Evolutionary conservation across 35 echinoderm and acorn worm species (phyloP), one percentile per base, ranked within the genome.

Genomic region (Nesometra sesokonis): DNA sequence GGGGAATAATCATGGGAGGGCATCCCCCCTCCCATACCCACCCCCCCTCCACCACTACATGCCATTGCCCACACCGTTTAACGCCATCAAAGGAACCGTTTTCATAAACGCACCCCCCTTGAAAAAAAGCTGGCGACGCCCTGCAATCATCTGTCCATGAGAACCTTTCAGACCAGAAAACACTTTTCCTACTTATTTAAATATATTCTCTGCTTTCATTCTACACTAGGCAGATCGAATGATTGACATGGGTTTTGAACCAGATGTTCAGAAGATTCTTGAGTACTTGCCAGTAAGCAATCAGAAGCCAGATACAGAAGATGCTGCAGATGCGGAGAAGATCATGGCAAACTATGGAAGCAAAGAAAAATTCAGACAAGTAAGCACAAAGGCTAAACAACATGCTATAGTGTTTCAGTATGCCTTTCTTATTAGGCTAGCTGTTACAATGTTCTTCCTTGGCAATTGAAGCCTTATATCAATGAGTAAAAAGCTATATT

Each of bases 181-280:
- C n/a, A n/a, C n/a, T n/a, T n/a, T n/a, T n/a, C n/a, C n/a, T n/a
- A n/a, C n/a, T n/a, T n/a, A n/a, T n/a, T n/a, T n/a, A n/a, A n/a
- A n/a, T n/a, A n/a, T n/a, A n/a, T n/a, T 86, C 52, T 33, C 17
- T 36, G 36, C n/a, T 76, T 7, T 29, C 37, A 0, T 17, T 40
- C 32, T 57, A 37, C 29, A 13, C 13, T 43, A 99, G 96, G 96
- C 96, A 40, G 96, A 99, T 86, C 84, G 93, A 38, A 99, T 99
- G 96, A 99, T 99, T 85, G 96, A 99, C 83, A 94, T 99, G 96
- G 96, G 96, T 82, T 99, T 99, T 88, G 96, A 99, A 47, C 92
- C 96, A 31, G 96, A 99, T 36, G 96, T 99, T 0, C 96, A 99
- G 77, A 94, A 88, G 67, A 99, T 99, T 36, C 87, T 99, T 15